phyloP scores from a whole-genome alignment of 2,113 vertebrate genomes.

The Marmota monax region DNA sequence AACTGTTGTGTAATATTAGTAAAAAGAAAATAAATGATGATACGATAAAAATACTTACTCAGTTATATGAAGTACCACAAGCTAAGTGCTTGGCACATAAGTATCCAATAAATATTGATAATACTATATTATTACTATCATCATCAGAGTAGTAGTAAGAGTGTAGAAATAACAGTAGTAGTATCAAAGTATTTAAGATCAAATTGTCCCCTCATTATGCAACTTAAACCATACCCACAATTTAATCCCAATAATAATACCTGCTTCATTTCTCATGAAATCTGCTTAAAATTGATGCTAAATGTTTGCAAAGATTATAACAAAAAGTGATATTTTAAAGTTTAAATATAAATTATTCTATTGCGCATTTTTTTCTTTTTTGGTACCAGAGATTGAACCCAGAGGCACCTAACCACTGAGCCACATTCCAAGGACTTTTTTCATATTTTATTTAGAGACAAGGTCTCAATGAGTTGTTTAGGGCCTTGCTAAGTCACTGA shows the following conservation, averaged over 20 bases:
- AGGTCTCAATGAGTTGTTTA: too few relatives aligned
- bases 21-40: slow-evolving; percentile 4
- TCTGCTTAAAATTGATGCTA: slow-evolving; percentile 45
- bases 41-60: slow-evolving; percentile 6
- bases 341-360: background rate
- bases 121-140: background rate
- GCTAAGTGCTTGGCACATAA: background rate
- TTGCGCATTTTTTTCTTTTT: too few relatives aligned
- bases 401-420: too few relatives aligned
- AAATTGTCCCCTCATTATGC: background rate
- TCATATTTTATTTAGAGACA: too few relatives aligned
- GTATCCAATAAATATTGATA: slow-evolving; percentile 17
- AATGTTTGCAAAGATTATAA: slow-evolving; percentile 30
- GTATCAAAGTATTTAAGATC: slow-evolving; percentile 39
- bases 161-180: background rate
- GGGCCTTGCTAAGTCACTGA: too few relatives aligned
- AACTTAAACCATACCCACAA: slow-evolving; percentile 9
- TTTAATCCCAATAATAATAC: background rate
- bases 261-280: slow-evolving; percentile 2
- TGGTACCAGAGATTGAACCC: too few relatives aligned
- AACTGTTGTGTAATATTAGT: background rate
- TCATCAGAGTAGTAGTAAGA: background rate
- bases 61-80: background rate
- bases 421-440: too few relatives aligned
- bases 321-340: slow-evolving; percentile 7